These are phyloP conservation scores for Theristicus caerulescens DNA, from an alignment of 2,113 vertebrate species.

Conservation along the genomic window DNA sequence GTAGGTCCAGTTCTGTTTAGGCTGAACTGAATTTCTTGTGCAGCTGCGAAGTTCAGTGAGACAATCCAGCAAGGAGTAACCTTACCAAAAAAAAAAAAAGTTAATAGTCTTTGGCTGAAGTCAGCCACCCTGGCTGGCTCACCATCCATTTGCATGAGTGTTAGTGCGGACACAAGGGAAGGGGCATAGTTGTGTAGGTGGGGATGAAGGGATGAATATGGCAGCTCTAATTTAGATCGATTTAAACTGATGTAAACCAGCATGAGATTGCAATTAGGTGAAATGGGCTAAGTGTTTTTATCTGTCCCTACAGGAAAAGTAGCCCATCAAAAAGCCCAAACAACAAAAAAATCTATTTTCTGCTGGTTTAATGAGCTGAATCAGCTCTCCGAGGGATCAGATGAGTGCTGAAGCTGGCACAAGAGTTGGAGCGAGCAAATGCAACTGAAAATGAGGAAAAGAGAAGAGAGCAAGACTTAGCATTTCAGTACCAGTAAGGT, in stretches of 20 bases:
- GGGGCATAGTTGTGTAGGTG: neutral
- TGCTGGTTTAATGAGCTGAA: constrained; percentile 2
- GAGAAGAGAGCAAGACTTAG: neutral
- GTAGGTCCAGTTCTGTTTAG: neutral
- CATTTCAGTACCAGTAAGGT: neutral
- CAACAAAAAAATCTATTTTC: neutral
- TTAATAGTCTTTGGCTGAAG: neutral
- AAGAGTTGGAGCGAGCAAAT: neutral
- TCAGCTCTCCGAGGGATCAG: neutral
- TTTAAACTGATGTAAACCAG: neutral
- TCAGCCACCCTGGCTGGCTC: neutral
- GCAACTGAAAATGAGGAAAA: neutral
- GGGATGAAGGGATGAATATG: neutral
- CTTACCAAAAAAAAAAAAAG: neutral
- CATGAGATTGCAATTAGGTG: neutral
- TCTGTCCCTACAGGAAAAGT: neutral
- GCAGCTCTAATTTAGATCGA: neutral
- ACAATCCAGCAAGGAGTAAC: neutral
- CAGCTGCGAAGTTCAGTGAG: neutral
- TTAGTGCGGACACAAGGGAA: neutral
- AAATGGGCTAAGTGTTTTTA: constrained; percentile 18
- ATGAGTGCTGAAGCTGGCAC: neutral
- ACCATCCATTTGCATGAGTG: neutral
- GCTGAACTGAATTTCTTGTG: neutral
- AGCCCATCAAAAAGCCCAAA: neutral